A percentile compares a stretch with the other conserved stretches of the same genome.
Conservation (phyloP, 2,888 invertebrate genomes). For the Baronia brevicornis region DNA sequence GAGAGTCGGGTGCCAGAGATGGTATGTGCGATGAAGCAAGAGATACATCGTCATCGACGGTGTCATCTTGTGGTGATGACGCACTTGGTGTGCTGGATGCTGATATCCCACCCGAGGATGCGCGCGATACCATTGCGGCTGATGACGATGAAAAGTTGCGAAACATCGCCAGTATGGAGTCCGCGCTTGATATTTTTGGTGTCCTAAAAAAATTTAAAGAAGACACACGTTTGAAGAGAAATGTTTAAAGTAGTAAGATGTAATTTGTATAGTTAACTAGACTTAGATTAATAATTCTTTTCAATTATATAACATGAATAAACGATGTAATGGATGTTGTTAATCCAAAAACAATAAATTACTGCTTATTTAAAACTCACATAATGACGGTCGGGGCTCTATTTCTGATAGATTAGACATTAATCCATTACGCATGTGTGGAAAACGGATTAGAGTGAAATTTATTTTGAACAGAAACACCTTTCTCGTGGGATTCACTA, state of each 20-base stretch:
- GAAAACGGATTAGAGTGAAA: too few relatives aligned
- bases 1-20: constrained; percentile 79
- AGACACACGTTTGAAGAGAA: too few relatives aligned
- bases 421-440: too few relatives aligned
- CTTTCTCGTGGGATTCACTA: too few relatives aligned
- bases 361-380: too few relatives aligned
- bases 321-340: too few relatives aligned
- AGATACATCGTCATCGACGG: constrained; percentile 81
- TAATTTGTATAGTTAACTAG: constrained; percentile 8
- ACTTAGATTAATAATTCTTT: neutral
- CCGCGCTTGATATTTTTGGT: constrained; percentile 84
- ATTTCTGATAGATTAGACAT: too few relatives aligned
- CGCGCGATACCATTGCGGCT: constrained; percentile 74
- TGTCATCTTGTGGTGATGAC: constrained; percentile 84
- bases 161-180: constrained; percentile 87
- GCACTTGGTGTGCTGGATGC: constrained; percentile 83
- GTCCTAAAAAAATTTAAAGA: constrained; percentile 50
- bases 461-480: too few relatives aligned
- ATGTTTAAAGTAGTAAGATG: too few relatives aligned
- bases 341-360: too few relatives aligned
- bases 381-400: too few relatives aligned
- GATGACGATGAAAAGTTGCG: constrained; percentile 82
- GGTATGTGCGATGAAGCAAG: constrained; percentile 78
- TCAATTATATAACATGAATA: too few relatives aligned
- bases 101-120: constrained; percentile 78